phyloP scores from a whole-genome alignment of 2,888 invertebrate species.

The Caenorhabditis wallacei region DNA sequence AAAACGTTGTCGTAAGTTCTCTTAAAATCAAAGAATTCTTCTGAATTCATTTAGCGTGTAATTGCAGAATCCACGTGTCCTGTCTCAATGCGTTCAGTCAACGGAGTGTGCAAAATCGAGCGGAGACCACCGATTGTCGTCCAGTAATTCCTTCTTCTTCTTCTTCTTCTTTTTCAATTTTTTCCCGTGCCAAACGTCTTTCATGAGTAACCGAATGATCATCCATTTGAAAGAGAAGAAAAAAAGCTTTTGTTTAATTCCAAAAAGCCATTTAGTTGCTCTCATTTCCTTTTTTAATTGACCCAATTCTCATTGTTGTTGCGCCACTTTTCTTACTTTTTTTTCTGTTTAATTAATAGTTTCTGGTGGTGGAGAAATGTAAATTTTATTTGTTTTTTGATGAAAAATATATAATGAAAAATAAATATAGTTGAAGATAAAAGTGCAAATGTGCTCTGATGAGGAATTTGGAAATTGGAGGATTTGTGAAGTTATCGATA shows the following conservation, averaged over 20 bases:
- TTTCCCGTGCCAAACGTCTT: conserved; percentile 54
- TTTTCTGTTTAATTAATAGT: neutral
- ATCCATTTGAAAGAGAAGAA: neutral
- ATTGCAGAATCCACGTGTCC: conserved; percentile 71
- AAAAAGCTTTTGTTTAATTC: conserved; percentile 28
- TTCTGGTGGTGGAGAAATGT: conserved; percentile 52
- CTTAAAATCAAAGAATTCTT: neutral
- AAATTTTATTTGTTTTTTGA: conserved; percentile 1
- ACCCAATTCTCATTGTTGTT: conserved; percentile 45
- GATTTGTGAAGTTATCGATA: no score
- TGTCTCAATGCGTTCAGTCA: conserved; percentile 66
- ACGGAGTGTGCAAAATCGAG: conserved; percentile 69
- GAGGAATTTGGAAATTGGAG: no score
- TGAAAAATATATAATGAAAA: conserved; percentile 18
- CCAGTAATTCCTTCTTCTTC: conserved; percentile 9
- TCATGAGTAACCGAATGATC: conserved; percentile 61
- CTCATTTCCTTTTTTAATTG: conserved; percentile 3
- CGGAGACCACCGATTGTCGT: conserved; percentile 38
- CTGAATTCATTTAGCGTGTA: conserved; percentile 4
- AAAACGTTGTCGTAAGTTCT: conserved; percentile 72
- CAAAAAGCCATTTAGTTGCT: conserved; percentile 51
- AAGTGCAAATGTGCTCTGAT: neutral
- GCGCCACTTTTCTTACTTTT: conserved; percentile 40
- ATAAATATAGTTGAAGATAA: conserved; percentile 4
- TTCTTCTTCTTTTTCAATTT: no score